Evolutionary conservation across 1,140 invertebrate species (phyloP), one percentile per base, ranked within the genome.

Genomic region (Drosophila eugracilis): DNA sequence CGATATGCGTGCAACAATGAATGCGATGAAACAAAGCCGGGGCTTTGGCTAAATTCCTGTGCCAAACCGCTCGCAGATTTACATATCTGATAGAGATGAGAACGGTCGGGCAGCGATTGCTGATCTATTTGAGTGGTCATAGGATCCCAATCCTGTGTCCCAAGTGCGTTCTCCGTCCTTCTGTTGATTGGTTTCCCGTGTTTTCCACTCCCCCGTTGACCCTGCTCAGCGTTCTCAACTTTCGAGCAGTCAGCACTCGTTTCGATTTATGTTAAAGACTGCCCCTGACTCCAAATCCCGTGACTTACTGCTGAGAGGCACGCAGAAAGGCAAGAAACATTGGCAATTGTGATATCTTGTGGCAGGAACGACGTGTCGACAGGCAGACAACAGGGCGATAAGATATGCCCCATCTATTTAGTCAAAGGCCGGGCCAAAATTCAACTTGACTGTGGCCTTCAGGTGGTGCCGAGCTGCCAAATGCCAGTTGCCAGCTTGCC

Each of bases 371-470:
- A 86, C 54, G 83, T 86, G 83, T 83, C 83, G 83, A 88, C 83
- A 88, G 83, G 54, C 70, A 60, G 69, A 73, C 70, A 73, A 53
- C 70, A 36, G 36, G 41, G 78, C 83, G 83, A 86, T 86, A 85
- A 85, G 81, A 85, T 85, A 85, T 76, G 73, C 67, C 54, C 58
- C 78, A 75, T 86, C 81, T 86, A 86, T 86, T 83, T 81, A 71
- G 78, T 63, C 81, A 81, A 70, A 77, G 42, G 60, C 37, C 32
- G 44, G 39, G 57, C 55, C 70, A 54, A 53, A 52, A 54, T 50
- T 66, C 62, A 54, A 72, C 65, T 66, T 66, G 65, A 50, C 75
- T 50, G 32, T 54, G 60, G 67, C 47, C 26, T 53, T 55, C 66
- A 59, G 55, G 52, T 73, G 74, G 57, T 60, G 49, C 49, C 28